These are phyloP conservation scores for Alloplasta piceator DNA, from an alignment of 2,888 invertebrate species.

Conservation along the genomic window DNA sequence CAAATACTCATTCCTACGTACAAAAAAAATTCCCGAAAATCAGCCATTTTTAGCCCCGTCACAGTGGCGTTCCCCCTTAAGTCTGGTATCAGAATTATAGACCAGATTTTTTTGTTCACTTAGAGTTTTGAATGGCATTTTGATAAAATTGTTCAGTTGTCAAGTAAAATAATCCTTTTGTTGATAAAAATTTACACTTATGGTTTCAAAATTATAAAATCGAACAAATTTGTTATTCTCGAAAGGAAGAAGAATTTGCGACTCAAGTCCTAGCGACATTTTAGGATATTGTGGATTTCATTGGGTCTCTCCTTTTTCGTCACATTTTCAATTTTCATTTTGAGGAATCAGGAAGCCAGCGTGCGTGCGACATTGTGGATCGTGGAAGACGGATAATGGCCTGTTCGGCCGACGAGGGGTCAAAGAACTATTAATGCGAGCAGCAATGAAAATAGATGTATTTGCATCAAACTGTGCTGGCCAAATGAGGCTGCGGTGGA, in stretches of 20 bases:
- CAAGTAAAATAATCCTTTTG: too few species aligned
- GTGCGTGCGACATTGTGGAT: constrained; percentile 68
- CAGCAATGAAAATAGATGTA: constrained; percentile 79
- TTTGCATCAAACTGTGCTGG: constrained; percentile 81
- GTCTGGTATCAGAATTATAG: background rate
- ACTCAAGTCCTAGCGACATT: constrained; percentile 17
- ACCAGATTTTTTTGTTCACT: background rate
- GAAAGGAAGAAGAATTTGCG: too few species aligned
- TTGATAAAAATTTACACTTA: too few species aligned
- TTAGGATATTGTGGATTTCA: constrained; percentile 19
- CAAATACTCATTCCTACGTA: too few species aligned
- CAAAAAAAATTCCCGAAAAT: too few species aligned
- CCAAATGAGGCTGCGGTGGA: constrained; percentile 79
- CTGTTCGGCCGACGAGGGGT: constrained; percentile 65
- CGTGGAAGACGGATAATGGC: constrained; percentile 65
- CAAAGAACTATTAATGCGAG: constrained; percentile 78
- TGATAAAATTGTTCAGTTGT: too few species aligned
- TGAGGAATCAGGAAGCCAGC: constrained; percentile 52
- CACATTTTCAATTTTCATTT: background rate
- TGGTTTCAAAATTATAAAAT: too few species aligned
- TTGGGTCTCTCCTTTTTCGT: constrained; percentile 31
- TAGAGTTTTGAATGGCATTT: too few species aligned
- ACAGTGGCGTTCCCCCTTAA: too few species aligned
- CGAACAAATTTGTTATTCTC: too few species aligned
- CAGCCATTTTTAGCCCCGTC: too few species aligned